phyloP scores from a whole-genome alignment of 1,140 invertebrate species.

The Telenomus remus region DNA sequence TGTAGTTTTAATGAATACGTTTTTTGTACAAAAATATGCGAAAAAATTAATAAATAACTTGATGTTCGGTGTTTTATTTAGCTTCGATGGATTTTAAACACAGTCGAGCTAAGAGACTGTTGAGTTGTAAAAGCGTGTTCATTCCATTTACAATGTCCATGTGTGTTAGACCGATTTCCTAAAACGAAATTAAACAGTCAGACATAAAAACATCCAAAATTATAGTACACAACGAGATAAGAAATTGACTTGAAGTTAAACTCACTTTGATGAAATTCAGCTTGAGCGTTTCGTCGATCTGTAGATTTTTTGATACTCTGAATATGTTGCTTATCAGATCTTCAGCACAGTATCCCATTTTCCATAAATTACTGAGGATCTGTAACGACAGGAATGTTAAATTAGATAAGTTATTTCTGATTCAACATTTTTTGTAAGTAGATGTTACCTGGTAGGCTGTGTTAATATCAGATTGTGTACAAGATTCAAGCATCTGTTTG shows the following conservation, averaged over 20 bases:
- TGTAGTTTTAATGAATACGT: background rate
- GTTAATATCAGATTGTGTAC: slow-evolving; percentile 87
- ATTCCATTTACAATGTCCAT: slow-evolving; percentile 93
- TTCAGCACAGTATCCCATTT: slow-evolving; percentile 95
- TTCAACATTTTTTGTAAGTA: background rate
- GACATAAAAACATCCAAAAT: too few relatives aligned
- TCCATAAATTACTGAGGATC: slow-evolving; percentile 91
- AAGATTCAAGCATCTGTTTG: slow-evolving; percentile 93
- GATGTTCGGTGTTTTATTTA: slow-evolving; percentile 3
- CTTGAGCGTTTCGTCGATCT: slow-evolving; percentile 87
- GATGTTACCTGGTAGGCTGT: slow-evolving; percentile 81
- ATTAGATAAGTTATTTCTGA: background rate
- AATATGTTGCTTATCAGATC: slow-evolving; percentile 98
- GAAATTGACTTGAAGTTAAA: background rate
- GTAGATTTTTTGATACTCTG: slow-evolving; percentile 91
- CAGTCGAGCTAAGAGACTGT: slow-evolving; percentile 89
- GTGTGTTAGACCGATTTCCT: slow-evolving; percentile 95
- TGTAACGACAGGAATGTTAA: slow-evolving; percentile 63
- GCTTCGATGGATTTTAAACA: slow-evolving; percentile 75
- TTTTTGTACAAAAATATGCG: background rate
- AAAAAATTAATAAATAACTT: slow-evolving; percentile 3
- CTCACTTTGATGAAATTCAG: slow-evolving; percentile 89
- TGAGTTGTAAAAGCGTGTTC: slow-evolving; percentile 90
- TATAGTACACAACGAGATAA: too few relatives aligned
- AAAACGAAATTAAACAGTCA: slow-evolving; percentile 62